These are phyloP conservation scores for Callithrix jacchus DNA, from an alignment of 2,113 vertebrate species.

Conservation along the genomic window DNA sequence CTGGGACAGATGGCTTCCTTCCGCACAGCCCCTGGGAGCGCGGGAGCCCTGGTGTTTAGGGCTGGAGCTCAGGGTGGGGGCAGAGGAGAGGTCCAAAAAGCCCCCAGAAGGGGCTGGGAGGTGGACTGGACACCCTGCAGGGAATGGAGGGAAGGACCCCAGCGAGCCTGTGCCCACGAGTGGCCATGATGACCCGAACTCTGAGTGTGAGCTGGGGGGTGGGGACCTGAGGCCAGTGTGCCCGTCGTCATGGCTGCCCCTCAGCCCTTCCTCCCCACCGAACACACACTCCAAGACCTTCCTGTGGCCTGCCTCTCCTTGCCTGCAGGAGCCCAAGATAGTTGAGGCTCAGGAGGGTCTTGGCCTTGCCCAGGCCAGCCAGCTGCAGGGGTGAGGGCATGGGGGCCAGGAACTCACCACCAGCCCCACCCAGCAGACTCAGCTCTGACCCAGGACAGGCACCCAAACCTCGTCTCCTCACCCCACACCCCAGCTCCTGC, in stretches of 20 bases:
- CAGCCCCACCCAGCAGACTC: neutral
- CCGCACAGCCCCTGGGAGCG: neutral
- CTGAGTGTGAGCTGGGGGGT: neutral
- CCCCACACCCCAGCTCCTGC: neutral
- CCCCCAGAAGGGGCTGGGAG: neutral
- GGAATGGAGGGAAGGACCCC: neutral
- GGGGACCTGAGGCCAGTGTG: neutral
- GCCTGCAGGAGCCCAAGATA: neutral
- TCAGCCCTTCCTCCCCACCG: no score
- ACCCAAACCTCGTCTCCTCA: neutral
- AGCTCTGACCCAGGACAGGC: neutral
- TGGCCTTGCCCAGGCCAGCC: neutral
- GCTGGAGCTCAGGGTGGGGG: no score
- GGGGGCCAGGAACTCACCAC: neutral
- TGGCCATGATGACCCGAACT: neutral
- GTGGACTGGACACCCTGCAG: rapidly evolving
- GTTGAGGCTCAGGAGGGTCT: neutral
- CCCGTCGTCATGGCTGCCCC: rapidly evolving
- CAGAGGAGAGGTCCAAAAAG: neutral
- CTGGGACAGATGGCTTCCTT: neutral
- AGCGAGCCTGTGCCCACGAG: neutral
- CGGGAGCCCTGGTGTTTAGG: neutral
- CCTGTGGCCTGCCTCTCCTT: neutral
- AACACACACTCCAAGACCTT: neutral
- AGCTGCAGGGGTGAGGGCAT: no score